Evolutionary conservation across 53 echinoderm and acorn worm species (phyloP).

Genomic region (Echinometra lucunter): DNA sequence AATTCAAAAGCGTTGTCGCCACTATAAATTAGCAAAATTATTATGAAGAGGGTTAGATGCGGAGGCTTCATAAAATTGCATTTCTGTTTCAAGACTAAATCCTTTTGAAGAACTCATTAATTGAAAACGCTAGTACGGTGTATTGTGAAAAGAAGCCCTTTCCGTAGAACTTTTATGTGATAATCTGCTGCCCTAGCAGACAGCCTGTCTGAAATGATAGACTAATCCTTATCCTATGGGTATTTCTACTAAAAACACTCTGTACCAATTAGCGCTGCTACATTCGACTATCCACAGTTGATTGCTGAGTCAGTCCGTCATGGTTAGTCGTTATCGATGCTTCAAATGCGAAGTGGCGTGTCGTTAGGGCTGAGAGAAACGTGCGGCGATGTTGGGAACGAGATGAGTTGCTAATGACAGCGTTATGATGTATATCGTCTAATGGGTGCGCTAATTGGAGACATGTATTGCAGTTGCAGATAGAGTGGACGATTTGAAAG

Average conservation of each 20-base stretch:
- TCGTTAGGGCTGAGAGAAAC: background rate
- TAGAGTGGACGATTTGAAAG: background rate
- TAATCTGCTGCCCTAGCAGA: background rate
- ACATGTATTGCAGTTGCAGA: background rate
- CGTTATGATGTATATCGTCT: background rate
- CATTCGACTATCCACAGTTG: background rate
- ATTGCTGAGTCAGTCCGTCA: background rate
- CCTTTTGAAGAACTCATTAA: too few species aligned
- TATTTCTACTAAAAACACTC: slow-evolving; percentile 14
- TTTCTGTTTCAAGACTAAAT: too few species aligned
- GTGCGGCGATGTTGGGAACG: background rate
- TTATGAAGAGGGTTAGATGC: too few species aligned
- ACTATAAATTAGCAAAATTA: too few species aligned
- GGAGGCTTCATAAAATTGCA: too few species aligned
- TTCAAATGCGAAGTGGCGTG: background rate
- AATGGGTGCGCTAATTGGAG: background rate
- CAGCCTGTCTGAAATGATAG: background rate
- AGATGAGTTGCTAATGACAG: background rate
- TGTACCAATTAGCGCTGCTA: background rate
- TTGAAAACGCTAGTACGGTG: background rate
- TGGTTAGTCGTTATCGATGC: background rate
- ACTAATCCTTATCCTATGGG: background rate
- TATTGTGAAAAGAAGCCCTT: background rate
- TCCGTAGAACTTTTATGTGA: background rate
- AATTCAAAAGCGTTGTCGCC: too few species aligned